These are phyloP conservation scores for Trichopoda pennipes DNA, from an alignment of 2,888 invertebrate species.

Conservation along the genomic window DNA sequence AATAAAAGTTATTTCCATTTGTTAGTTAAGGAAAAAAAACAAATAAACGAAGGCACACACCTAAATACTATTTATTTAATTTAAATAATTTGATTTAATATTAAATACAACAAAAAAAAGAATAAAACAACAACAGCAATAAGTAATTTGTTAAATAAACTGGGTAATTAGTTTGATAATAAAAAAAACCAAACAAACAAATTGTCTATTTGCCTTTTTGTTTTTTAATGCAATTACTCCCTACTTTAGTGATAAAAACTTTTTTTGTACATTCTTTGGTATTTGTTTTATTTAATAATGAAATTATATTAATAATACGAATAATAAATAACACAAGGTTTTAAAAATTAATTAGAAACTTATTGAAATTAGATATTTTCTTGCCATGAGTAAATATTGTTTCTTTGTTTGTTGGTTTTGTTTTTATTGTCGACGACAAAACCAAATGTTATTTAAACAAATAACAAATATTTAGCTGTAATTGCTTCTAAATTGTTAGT, in stretches of 20 bases:
- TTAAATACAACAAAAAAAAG: slow-evolving; percentile 67
- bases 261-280: slow-evolving; percentile 26
- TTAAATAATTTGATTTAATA: slow-evolving; percentile 73
- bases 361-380: slow-evolving; percentile 66
- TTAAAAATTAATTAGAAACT: slow-evolving; percentile 74
- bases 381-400: background rate
- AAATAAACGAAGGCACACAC: background rate
- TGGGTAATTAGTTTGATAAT: slow-evolving; percentile 69
- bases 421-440: slow-evolving; percentile 14
- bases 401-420: slow-evolving; percentile 3
- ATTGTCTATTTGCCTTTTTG: slow-evolving; percentile 44
- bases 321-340: slow-evolving; percentile 71
- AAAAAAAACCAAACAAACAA: slow-evolving; percentile 21
- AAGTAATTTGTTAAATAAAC: slow-evolving; percentile 76
- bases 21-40: background rate
- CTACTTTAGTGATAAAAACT: slow-evolving; percentile 25
- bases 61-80: slow-evolving; percentile 45
- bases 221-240: slow-evolving; percentile 30
- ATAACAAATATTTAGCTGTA: slow-evolving; percentile 62
- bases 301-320: slow-evolving; percentile 16
- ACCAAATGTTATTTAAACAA: slow-evolving; percentile 37
- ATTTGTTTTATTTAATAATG: slow-evolving; percentile 46
- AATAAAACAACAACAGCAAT: slow-evolving; percentile 60
- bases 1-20: background rate
- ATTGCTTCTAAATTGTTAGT: slow-evolving; percentile 60